Evolutionary conservation across 2,888 invertebrate genomes (phyloP), one percentile per base, ranked within the genome.

Genomic region (Ischnus inquisitorius): DNA sequence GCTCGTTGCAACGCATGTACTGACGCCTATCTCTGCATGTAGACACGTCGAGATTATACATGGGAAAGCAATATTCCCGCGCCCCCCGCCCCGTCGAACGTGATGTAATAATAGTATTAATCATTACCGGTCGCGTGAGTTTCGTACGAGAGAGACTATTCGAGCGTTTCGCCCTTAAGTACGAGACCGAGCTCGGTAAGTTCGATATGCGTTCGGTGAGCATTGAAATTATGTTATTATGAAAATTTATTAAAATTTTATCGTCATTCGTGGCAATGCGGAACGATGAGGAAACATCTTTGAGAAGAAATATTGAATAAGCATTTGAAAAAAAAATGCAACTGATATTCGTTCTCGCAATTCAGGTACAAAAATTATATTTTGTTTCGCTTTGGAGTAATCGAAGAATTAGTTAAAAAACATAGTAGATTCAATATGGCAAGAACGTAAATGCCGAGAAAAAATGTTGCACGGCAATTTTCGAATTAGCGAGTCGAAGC

Each of bases 71-170:
- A 22, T 14, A 22, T 22, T 12, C 16, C 3, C 16, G 2, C 39
- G 16, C 48, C 16, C 3, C 16, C 6, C 39, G n/a, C 48, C 16
- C 3, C 16, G 2, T 19, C 34, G n/a, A 46, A 46, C 46, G 46
- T 57, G 57, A 71, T 54, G 71, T 57, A 57, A 71, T 71, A 41
- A 71, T 5, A 71, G 54, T 71, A 71, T 71, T 22, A 71, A 71
- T 71, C 54, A 19, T 71, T 71, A 41, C 22, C 71, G 57, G 54
- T 57, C 57, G 22, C 54, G 34, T 41, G 19, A 22, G 10, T 54
- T 39, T 12, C 14, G 46, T 41, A 19, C 12, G 19, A 71, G n/a
- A 34, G 5, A 43, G 14, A 43, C 25, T 39, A 34, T 54, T 28
- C 51, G 34, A 51, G 16, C 51, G 51, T 51, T 48, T 68, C 68